Percentiles rank a stretch among this genome's conserved stretches.
Evolutionary conservation across 2,113 vertebrate genomes (phyloP).

Genomic region (Dasypus novemcinctus): DNA sequence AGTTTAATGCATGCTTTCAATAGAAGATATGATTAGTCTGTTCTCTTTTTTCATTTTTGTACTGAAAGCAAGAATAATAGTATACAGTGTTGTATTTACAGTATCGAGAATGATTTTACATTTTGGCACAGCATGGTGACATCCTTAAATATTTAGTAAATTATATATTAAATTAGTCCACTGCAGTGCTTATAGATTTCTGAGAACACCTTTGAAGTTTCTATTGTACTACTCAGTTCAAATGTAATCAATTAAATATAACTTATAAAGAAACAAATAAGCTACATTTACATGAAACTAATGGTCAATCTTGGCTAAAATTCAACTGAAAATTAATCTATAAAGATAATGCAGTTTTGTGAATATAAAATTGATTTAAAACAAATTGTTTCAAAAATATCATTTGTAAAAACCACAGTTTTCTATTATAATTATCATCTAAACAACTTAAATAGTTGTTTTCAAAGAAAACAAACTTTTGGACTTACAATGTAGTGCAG

Average conservation of each 20-base stretch:
- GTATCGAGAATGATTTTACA: slow-evolving; percentile 26
- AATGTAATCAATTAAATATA: slow-evolving; percentile 36
- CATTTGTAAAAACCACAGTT: not conserved
- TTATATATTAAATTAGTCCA: slow-evolving; percentile 24
- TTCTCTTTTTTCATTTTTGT: not conserved
- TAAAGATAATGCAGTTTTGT: not conserved
- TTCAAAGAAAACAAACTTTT: not conserved
- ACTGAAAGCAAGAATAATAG: not conserved
- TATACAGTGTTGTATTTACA: not conserved
- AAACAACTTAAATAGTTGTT: not conserved
- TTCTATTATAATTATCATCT: not conserved
- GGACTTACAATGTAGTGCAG: not conserved
- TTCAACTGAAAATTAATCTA: slow-evolving; percentile 2
- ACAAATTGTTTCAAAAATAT: not conserved
- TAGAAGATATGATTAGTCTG: not conserved
- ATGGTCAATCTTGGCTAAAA: not conserved
- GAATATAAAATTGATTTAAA: not conserved
- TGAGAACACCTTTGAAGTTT: not conserved
- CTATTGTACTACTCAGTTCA: not conserved
- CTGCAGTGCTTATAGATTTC: not conserved
- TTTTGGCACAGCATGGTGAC: slow-evolving; percentile 35
- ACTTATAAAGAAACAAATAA: slow-evolving; percentile 1
- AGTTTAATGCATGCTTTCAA: not conserved
- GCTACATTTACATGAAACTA: not conserved
- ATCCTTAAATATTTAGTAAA: slow-evolving; percentile 43